Percentiles rank a stretch among this genome's conserved stretches.
Evolutionary conservation across 2,797 vertebrate genomes (phyloP).

Genomic region (Schizopygopsis malacanthus): DNA sequence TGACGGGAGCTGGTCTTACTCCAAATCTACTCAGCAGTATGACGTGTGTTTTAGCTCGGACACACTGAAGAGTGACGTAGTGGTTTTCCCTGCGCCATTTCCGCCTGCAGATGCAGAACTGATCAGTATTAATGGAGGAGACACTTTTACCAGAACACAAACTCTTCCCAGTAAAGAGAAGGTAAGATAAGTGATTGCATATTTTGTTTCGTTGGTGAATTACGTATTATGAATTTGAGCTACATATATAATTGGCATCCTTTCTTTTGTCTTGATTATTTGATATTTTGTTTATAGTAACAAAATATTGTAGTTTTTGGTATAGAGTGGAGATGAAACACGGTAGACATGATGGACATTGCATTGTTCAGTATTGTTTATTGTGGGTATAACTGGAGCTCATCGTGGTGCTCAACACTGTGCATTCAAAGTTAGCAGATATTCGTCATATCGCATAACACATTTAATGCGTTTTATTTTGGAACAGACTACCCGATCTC

Average conservation of each 20-base stretch:
- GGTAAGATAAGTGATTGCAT: constrained; percentile 47
- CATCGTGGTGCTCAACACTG: background rate
- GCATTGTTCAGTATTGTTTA: background rate
- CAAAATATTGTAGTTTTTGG: background rate
- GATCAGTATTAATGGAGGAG: constrained; percentile 60
- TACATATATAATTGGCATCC: too few relatives aligned
- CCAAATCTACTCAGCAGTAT: constrained; percentile 63
- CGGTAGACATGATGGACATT: too few relatives aligned
- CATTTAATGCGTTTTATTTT: background rate
- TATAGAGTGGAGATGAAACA: background rate
- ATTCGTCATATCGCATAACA: background rate
- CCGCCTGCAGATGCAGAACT: constrained; percentile 60
- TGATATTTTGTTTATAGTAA: background rate
- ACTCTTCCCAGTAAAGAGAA: constrained; percentile 48
- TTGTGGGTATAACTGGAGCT: too few relatives aligned
- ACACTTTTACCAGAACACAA: constrained; percentile 67
- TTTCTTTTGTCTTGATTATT: background rate
- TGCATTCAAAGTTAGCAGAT: background rate
- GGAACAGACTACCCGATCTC: background rate
- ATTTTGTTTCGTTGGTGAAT: background rate
- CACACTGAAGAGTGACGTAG: constrained; percentile 59
- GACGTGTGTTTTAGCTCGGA: constrained; percentile 63
- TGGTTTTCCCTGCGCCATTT: constrained; percentile 58
- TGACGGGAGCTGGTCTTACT: constrained; percentile 63
- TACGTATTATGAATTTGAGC: background rate